Evolutionary conservation across 2,797 vertebrate genomes (phyloP).

Genomic region (Pseudomugil tenellus): DNA sequence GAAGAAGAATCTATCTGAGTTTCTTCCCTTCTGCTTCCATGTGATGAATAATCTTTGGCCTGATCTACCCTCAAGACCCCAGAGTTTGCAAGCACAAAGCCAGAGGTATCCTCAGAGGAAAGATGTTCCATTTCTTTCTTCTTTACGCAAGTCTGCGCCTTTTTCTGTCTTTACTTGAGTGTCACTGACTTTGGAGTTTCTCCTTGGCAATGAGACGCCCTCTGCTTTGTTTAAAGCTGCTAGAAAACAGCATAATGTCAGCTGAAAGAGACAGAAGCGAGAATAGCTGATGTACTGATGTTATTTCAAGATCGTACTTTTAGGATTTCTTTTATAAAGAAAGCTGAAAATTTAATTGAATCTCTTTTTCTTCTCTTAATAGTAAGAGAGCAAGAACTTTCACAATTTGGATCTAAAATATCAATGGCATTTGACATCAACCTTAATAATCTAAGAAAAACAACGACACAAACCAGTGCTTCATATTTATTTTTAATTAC

Average conservation of each 20-base stretch:
- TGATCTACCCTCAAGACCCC: slow-evolving; percentile 31
- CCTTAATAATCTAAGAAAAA: background rate
- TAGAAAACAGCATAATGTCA: slow-evolving; percentile 6
- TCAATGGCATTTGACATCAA: background rate
- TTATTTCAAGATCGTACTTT: no score
- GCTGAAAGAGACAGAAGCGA: slow-evolving; percentile 13
- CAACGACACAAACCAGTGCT: background rate
- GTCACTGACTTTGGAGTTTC: slow-evolving; percentile 26
- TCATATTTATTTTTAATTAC: background rate
- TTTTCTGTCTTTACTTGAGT: slow-evolving; percentile 23
- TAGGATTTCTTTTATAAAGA: no score
- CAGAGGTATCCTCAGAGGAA: slow-evolving; percentile 50
- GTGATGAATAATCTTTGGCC: slow-evolving; percentile 21
- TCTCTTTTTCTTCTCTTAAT: no score
- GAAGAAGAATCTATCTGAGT: slow-evolving; percentile 31
- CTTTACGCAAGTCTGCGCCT: slow-evolving; percentile 12
- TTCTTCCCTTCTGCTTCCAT: slow-evolving; percentile 37
- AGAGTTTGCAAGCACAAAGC: slow-evolving; percentile 29
- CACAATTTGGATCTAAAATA: background rate
- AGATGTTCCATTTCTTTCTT: slow-evolving; percentile 60
- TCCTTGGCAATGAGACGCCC: slow-evolving; percentile 47
- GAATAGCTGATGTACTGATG: background rate
- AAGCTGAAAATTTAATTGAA: background rate
- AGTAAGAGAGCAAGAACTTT: background rate
- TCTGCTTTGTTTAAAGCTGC: slow-evolving; percentile 30